Conservation (phyloP, 1,140 invertebrate genomes). For the Drosophila leontia region DNA sequence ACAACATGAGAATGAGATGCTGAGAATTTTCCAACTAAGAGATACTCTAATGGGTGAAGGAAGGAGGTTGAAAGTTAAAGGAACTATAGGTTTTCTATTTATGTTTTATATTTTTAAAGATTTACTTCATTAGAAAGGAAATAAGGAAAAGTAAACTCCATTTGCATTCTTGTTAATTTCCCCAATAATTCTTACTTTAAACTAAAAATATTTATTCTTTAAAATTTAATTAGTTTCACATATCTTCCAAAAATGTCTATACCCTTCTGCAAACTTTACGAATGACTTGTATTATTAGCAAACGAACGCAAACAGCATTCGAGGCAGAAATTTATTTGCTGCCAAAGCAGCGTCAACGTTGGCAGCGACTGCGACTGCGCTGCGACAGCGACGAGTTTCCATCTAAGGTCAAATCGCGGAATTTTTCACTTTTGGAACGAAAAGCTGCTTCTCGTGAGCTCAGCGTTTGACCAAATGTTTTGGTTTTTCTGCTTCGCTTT, state of each 20-base stretch:
- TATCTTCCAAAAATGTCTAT: not conserved
- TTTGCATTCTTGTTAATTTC: too few relatives aligned
- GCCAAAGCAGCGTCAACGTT: slow-evolving; percentile 29
- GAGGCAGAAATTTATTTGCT: slow-evolving; percentile 69
- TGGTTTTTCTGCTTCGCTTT: slow-evolving; percentile 41
- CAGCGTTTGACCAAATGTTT: slow-evolving; percentile 64
- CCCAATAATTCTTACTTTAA: not conserved
- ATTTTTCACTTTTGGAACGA: slow-evolving; percentile 73
- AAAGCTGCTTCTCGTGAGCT: slow-evolving; percentile 74
- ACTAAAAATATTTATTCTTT: too few relatives aligned
- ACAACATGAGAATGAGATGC: slow-evolving; percentile 13
- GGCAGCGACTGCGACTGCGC: slow-evolving; percentile 29
- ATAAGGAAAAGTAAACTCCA: not conserved
- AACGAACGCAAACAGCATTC: slow-evolving; percentile 59
- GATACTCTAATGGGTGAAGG: not conserved
- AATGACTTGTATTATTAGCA: slow-evolving; percentile 39
- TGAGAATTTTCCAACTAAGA: slow-evolving; percentile 8
- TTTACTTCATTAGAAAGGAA: not conserved
- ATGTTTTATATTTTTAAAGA: not conserved
- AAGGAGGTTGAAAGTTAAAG: not conserved
- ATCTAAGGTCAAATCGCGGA: slow-evolving; percentile 77
- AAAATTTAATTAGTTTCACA: not conserved
- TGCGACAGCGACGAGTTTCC: slow-evolving; percentile 70
- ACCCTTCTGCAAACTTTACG: slow-evolving; percentile 7
- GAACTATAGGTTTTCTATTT: not conserved